These are phyloP conservation scores for Rapana venosa DNA, from an alignment of 2,888 invertebrate genomes.

Conservation along the genomic window DNA sequence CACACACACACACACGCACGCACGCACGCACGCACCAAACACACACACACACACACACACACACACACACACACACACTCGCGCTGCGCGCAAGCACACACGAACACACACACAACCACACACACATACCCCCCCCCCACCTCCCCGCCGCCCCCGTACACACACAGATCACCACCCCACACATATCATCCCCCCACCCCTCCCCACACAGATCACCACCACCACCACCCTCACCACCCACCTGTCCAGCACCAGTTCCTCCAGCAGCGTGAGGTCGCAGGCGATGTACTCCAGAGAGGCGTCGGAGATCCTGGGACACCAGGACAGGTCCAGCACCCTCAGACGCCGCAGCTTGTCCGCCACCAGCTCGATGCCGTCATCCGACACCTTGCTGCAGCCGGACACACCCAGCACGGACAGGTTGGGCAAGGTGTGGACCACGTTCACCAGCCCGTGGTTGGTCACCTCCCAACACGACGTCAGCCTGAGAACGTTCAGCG, in stretches of 20 bases:
- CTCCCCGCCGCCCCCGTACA: too few species aligned
- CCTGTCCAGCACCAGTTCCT: slow-evolving; percentile 95
- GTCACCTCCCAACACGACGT: slow-evolving; percentile 98
- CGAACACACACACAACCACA: background rate
- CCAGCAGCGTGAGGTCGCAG: slow-evolving; percentile 95
- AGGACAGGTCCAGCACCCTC: slow-evolving; percentile 93
- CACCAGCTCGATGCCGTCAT: slow-evolving; percentile 95
- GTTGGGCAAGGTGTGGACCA: slow-evolving; percentile 95
- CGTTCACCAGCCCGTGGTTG: slow-evolving; percentile 97
- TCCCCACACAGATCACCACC: too few species aligned
- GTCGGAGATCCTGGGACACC: slow-evolving; percentile 97
- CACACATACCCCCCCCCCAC: background rate
- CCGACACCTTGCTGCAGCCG: slow-evolving; percentile 97
- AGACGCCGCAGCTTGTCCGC: slow-evolving; percentile 95
- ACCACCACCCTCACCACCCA: slow-evolving; percentile 75
- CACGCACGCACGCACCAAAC: background rate
- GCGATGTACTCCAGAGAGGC: slow-evolving; percentile 97
- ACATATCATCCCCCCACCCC: too few species aligned
- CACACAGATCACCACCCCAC: too few species aligned
- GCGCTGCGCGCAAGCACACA: background rate
- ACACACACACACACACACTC: background rate
- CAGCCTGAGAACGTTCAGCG: slow-evolving; percentile 90
- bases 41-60: background rate
- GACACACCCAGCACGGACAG: slow-evolving; percentile 94
- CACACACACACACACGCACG: background rate